Evolutionary conservation across 2,113 vertebrate genomes (phyloP).

Genomic region (Anguilla japonica): DNA sequence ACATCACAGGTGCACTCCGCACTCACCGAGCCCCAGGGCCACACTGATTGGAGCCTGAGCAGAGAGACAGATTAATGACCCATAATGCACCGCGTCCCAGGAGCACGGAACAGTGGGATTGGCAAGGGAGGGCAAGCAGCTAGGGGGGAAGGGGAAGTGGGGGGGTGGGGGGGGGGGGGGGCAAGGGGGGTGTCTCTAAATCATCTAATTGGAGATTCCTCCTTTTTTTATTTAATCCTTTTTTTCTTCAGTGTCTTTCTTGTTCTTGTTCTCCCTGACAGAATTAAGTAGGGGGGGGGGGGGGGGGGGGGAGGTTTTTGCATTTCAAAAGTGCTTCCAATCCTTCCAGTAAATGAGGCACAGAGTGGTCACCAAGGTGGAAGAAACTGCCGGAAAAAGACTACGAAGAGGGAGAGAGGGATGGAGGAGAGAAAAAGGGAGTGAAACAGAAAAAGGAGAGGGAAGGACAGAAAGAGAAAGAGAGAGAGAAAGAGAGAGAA

Average conservation of each 20-base stretch:
- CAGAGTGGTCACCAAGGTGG: conserved; percentile 65
- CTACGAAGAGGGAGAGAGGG: neutral
- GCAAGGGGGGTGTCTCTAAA: conserved; percentile 65
- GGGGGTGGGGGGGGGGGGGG: no score
- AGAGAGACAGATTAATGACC: conserved; percentile 26
- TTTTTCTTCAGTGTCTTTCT: conserved; percentile 62
- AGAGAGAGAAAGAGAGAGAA: no score
- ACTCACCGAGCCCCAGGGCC: neutral
- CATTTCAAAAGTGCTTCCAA: conserved; percentile 75
- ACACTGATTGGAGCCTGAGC: neutral
- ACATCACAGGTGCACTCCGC: neutral
- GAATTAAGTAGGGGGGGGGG: conserved; percentile 58
- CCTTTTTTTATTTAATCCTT: conserved; percentile 69
- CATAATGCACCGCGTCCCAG: conserved; percentile 45
- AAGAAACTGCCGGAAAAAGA: neutral
- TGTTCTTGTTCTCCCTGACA: conserved; percentile 56
- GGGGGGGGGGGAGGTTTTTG: conserved; percentile 61
- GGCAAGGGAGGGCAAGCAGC: conserved; percentile 34
- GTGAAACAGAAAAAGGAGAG: conserved; percentile 23
- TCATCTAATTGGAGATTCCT: conserved; percentile 72
- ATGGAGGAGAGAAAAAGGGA: conserved; percentile 33
- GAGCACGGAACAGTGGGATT: conserved; percentile 34
- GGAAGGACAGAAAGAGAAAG: no score
- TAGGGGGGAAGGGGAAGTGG: conserved; percentile 37
- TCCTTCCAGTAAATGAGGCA: conserved; percentile 58